Conservation (phyloP, 1,140 invertebrate genomes). For the Apis laboriosa region DNA sequence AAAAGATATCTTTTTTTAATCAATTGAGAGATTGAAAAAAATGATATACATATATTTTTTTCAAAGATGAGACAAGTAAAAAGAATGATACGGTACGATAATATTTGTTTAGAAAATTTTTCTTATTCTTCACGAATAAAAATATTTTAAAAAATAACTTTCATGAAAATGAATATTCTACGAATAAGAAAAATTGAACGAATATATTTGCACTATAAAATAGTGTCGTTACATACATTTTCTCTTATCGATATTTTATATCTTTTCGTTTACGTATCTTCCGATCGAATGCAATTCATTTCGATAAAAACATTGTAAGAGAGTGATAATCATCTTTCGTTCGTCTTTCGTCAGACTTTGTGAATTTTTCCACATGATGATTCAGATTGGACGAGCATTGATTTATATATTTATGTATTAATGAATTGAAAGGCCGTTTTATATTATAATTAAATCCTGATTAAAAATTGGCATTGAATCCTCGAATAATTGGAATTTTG, state of each 20-base stretch:
- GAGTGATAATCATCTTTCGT: slow-evolving; percentile 6
- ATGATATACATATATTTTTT: no score
- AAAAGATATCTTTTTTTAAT: no score
- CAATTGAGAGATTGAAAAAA: no score
- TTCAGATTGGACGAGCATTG: not conserved
- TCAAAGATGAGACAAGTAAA: no score
- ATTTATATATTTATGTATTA: not conserved
- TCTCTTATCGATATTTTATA: not conserved
- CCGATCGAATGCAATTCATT: not conserved
- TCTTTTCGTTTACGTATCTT: not conserved
- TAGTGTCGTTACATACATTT: not conserved
- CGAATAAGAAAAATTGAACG: not conserved
- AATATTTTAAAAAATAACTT: not conserved
- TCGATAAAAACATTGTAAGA: not conserved
- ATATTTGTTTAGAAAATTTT: no score
- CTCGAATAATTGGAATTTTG: no score
- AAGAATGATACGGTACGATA: no score
- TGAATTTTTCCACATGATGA: not conserved
- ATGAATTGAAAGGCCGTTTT: not conserved
- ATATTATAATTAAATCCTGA: not conserved
- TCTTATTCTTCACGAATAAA: no score
- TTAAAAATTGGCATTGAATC: not conserved
- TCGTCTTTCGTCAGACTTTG: not conserved
- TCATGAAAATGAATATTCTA: not conserved
- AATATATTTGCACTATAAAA: not conserved